phyloP scores from a whole-genome alignment of 2,888 invertebrate genomes.

The Cecidostiba fungosa region DNA sequence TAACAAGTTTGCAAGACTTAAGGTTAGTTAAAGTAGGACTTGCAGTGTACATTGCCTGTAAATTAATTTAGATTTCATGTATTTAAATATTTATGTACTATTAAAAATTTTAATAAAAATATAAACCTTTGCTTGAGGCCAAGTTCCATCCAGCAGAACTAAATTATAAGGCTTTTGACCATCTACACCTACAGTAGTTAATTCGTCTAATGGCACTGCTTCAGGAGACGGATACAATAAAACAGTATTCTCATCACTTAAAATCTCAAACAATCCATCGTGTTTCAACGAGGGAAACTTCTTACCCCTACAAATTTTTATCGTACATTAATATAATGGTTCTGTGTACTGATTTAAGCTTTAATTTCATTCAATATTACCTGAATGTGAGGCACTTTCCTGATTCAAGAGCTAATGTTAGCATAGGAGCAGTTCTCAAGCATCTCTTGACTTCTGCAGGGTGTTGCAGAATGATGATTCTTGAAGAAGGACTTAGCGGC shows the following conservation, averaged over 20 bases:
- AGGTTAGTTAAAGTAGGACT: constrained; percentile 88
- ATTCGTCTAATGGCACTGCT: constrained; percentile 86
- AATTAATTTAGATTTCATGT: constrained; percentile 37
- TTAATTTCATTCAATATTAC: constrained; percentile 64
- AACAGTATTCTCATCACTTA: constrained; percentile 86
- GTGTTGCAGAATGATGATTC: constrained; percentile 92
- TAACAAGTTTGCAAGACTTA: constrained; percentile 90
- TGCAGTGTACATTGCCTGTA: constrained; percentile 90
- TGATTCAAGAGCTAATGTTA: constrained; percentile 87
- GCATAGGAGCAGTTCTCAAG: constrained; percentile 94
- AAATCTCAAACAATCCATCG: constrained; percentile 84
- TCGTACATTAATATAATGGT: background rate
- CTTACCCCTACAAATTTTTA: constrained; percentile 87
- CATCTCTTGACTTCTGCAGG: constrained; percentile 96
- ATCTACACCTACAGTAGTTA: constrained; percentile 79
- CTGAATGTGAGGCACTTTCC: constrained; percentile 86
- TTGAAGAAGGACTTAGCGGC: constrained; percentile 86
- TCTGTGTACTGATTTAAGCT: background rate
- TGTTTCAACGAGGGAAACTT: constrained; percentile 89
- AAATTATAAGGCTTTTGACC: constrained; percentile 86
- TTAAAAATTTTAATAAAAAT: constrained; percentile 28
- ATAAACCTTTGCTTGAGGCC: constrained; percentile 92
- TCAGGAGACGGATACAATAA: constrained; percentile 90
- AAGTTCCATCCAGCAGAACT: constrained; percentile 95
- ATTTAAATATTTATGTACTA: constrained; percentile 1